Evolutionary conservation across 2,888 invertebrate genomes (phyloP).

Genomic region (Tetropium fuscum): DNA sequence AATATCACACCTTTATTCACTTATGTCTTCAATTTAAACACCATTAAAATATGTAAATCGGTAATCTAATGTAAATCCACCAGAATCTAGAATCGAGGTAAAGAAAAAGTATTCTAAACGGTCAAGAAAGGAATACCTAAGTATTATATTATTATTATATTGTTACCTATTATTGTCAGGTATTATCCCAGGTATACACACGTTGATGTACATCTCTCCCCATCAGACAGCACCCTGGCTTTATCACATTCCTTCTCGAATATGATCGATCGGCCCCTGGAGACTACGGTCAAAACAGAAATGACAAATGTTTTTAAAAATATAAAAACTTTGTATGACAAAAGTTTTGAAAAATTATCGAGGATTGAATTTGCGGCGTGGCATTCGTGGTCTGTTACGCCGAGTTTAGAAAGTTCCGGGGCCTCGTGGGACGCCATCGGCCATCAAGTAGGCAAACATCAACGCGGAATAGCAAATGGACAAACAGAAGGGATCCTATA

Average conservation of each 20-base stretch:
- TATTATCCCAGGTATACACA: too few relatives aligned
- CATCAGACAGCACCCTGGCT: too few relatives aligned
- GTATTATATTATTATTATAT: too few relatives aligned
- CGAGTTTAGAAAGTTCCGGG: slow-evolving; percentile 58
- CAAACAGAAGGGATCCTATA: slow-evolving; percentile 48
- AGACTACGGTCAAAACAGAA: slow-evolving; percentile 62
- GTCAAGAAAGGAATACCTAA: too few relatives aligned
- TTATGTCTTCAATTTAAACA: too few relatives aligned
- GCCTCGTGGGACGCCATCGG: slow-evolving; percentile 56
- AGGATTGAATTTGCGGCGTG: slow-evolving; percentile 60
- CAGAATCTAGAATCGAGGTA: too few relatives aligned
- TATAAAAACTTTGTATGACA: slow-evolving; percentile 61
- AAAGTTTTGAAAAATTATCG: slow-evolving; percentile 64
- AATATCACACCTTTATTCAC: too few relatives aligned
- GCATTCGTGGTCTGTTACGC: slow-evolving; percentile 52
- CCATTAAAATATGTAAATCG: too few relatives aligned
- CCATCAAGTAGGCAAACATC: slow-evolving; percentile 63
- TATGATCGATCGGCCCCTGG: slow-evolving; percentile 60
- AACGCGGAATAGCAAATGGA: slow-evolving; percentile 57
- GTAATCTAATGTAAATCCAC: too few relatives aligned
- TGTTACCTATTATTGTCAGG: too few relatives aligned
- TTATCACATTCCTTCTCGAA: slow-evolving; percentile 4
- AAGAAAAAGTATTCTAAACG: too few relatives aligned
- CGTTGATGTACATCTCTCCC: too few relatives aligned
- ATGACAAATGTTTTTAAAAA: slow-evolving; percentile 62